These are phyloP conservation scores for Tyrophagus putrescentiae DNA, from an alignment of 1,140 invertebrate genomes.

Conservation along the genomic window DNA sequence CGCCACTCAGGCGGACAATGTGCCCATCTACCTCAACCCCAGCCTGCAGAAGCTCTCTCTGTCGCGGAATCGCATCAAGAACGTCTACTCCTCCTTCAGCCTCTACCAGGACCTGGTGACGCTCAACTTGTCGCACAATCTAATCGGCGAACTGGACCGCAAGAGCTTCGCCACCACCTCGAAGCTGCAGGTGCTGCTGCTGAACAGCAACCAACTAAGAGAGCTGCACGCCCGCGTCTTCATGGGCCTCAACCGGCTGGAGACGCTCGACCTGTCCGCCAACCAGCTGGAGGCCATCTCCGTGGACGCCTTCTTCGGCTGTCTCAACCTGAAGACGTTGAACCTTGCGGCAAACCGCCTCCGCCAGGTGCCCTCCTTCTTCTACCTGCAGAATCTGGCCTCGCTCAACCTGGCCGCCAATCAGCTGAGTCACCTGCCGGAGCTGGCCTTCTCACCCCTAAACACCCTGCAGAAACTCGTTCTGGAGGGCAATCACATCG, in stretches of 20 bases:
- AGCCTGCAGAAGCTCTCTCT: conserved; percentile 65
- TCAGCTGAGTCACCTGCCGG: conserved; percentile 49
- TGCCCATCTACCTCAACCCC: conserved; percentile 78
- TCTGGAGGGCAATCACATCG: conserved; percentile 57
- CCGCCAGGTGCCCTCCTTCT: conserved; percentile 44
- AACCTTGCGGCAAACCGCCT: conserved; percentile 72
- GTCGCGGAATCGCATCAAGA: conserved; percentile 67
- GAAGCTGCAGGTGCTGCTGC: conserved; percentile 41
- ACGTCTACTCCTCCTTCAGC: conserved; percentile 64
- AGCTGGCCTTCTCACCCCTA: conserved; percentile 39
- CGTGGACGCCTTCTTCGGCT: conserved; percentile 55
- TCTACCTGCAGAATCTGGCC: conserved; percentile 43
- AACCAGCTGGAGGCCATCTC: conserved; percentile 68
- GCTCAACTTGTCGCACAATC: conserved; percentile 66
- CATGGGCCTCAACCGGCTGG: conserved; percentile 51
- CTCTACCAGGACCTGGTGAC: conserved; percentile 68
- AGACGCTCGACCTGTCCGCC: conserved; percentile 68
- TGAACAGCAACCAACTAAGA: conserved; percentile 63
- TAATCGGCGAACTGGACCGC: conserved; percentile 51
- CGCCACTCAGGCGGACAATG: conserved; percentile 63
- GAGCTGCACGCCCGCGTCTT: conserved; percentile 59
- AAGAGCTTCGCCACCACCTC: conserved; percentile 57
- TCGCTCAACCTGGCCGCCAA: conserved; percentile 62
- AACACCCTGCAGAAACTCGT: conserved; percentile 56
- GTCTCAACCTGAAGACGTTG: conserved; percentile 54